Base-by-base conservation (phyloP, 2,797 vertebrate species). In the Novumbra hubbsi region DNA sequence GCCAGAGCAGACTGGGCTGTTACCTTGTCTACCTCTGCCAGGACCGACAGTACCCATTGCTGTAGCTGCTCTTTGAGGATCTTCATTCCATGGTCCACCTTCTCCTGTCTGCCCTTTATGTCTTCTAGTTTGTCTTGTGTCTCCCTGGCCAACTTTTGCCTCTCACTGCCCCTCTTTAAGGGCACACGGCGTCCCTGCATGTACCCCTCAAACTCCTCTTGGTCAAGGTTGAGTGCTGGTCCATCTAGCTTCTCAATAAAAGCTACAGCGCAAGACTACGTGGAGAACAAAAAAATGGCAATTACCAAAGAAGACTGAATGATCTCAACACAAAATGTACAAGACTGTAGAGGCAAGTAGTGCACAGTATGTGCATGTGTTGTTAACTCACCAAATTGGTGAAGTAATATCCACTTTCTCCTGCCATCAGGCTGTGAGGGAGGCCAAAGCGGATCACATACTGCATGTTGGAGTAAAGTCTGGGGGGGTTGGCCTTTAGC, bases 391-490 rank as follows among this genome's bases (percentile, higher is more conserved):
- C 94, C 91, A 95, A 72, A 85, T 94, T 95, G 21, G 94, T 95
- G 80, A 95, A 95, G 84, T 93, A 95, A 88, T 95, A 95, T 38
- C 93, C 94, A 0, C 88, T 92, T 83, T 95, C 93, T 60, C 94
- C 94, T 0, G 92, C 92, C 91, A 93, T 93, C 69, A 95, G 88
- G 69, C 93, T 94, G 84, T 93, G 93, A 4, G 94, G 94, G 45
- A 95, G 93, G 21, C 94, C 94, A 38, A 95, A 95, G 28, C 94
- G 93, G 60, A 93, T 93, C 67, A 95, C 89, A 65, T 95, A 95
- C 71, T 95, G 92, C 84, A 94, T 90, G 90, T 95, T 95, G 65
- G 94, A 95, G 84, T 93, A 89, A 0, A 95, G 85, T 4, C 93
- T 92, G 5, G 94, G 93, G 0, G 94, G 94, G 78, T 95, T 95